A percentile compares a stretch with the other conserved stretches of the same genome.
phyloP scores from a whole-genome alignment of 1,140 invertebrate genomes.

The Leptonema lineaticorne region DNA sequence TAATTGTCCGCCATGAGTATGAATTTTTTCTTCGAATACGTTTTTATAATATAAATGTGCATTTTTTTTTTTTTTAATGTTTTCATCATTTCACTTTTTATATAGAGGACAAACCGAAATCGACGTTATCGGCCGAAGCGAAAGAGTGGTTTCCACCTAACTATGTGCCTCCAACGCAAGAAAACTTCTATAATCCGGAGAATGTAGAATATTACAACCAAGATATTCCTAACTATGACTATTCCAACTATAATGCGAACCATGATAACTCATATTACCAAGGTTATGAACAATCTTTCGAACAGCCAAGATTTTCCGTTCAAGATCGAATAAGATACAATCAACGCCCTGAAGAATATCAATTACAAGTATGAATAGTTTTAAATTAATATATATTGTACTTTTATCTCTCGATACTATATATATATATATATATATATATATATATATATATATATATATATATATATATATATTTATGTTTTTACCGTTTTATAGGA shows the following conservation, averaged over 20 bases:
- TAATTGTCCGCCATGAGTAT: too few relatives aligned
- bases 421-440: too few relatives aligned
- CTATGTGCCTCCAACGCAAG: slow-evolving; percentile 46
- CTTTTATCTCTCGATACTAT: too few relatives aligned
- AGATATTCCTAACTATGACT: slow-evolving; percentile 24
- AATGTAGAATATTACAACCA: slow-evolving; percentile 36
- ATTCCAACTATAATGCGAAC: slow-evolving; percentile 20
- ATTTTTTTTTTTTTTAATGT: neutral
- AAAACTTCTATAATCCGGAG: slow-evolving; percentile 43
- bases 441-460: slow-evolving; percentile 49
- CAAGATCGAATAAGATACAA: slow-evolving; percentile 52
- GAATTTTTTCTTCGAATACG: too few relatives aligned
- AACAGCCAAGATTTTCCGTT: slow-evolving; percentile 50
- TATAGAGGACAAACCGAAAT: slow-evolving; percentile 42
- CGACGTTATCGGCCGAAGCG: slow-evolving; percentile 53
- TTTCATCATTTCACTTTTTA: neutral
- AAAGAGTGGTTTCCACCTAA: slow-evolving; percentile 57
- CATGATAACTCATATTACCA: slow-evolving; percentile 20
- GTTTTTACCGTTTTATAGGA: slow-evolving; percentile 48
- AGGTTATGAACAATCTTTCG: slow-evolving; percentile 36
- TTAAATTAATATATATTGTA: slow-evolving; percentile 47
- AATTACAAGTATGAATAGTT: slow-evolving; percentile 45
- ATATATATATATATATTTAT: slow-evolving; percentile 16
- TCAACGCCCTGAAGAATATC: slow-evolving; percentile 51
- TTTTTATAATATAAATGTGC: too few relatives aligned